Conservation (phyloP, 2,797 vertebrate species). For the Buphagus erythrorhynchus region DNA sequence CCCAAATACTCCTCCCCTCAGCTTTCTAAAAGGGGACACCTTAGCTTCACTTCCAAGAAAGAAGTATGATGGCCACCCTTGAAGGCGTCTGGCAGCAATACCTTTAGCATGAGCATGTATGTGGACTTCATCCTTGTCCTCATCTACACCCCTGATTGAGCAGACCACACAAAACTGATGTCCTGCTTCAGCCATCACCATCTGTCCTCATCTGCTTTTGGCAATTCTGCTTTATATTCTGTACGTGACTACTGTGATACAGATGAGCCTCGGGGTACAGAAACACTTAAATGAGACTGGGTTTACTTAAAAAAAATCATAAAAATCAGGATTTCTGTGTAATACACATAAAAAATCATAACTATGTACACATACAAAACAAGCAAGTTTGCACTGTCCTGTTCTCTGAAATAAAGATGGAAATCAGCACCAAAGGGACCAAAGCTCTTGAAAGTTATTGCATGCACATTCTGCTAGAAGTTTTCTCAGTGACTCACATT, state of each 20-base stretch:
- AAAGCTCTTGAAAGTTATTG: neutral
- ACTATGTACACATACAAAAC: neutral
- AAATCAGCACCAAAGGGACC: neutral
- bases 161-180: neutral
- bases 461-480: neutral
- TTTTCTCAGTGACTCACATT: neutral
- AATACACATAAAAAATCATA: neutral
- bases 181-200: neutral
- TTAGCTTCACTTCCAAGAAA: neutral
- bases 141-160: neutral
- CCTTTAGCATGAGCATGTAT: neutral
- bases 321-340: neutral
- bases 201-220: neutral
- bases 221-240: neutral
- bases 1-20: fast-evolving
- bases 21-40: neutral
- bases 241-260: fast-evolving
- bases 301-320: neutral
- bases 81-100: neutral
- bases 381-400: neutral
- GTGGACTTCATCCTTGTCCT: neutral
- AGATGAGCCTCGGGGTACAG: neutral
- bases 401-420: neutral
- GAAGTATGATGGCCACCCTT: neutral
- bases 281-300: neutral